Evolutionary conservation across 1,140 invertebrate genomes (phyloP).

Genomic region (Dolichoris vasculosae): DNA sequence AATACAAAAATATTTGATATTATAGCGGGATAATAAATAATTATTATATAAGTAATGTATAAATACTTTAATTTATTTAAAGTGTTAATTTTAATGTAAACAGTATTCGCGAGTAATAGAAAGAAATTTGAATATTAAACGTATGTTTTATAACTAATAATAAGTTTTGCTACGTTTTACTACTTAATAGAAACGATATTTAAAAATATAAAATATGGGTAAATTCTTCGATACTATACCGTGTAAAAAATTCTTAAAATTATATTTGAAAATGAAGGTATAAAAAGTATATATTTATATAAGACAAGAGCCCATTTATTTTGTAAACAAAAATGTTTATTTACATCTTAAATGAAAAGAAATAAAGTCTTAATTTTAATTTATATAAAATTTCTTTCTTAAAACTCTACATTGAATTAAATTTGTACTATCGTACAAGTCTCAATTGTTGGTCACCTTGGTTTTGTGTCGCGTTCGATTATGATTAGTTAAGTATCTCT

Average conservation of each 20-base stretch:
- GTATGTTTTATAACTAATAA: too few species aligned
- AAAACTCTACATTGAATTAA: too few species aligned
- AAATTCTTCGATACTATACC: too few species aligned
- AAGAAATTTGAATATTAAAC: too few species aligned
- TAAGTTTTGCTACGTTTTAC: too few species aligned
- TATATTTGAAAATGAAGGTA: too few species aligned
- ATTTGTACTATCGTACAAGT: not conserved
- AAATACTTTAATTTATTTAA: not conserved
- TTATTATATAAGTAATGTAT: not conserved
- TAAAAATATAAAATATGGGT: too few species aligned
- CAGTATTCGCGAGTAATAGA: too few species aligned
- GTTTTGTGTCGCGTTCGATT: conserved; percentile 55
- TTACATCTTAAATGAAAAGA: not conserved
- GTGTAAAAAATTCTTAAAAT: too few species aligned
- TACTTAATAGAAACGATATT: too few species aligned
- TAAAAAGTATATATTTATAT: not conserved
- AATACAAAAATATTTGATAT: not conserved
- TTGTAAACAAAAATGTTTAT: not conserved
- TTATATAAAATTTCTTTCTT: not conserved
- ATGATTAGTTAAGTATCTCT: conserved; percentile 75
- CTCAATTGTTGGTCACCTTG: not conserved
- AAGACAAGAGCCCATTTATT: not conserved
- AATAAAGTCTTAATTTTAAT: not conserved
- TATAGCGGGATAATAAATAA: too few species aligned
- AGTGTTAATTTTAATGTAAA: not conserved